Conservation (phyloP, 2,888 invertebrate species). For the Lasius platythorax region DNA sequence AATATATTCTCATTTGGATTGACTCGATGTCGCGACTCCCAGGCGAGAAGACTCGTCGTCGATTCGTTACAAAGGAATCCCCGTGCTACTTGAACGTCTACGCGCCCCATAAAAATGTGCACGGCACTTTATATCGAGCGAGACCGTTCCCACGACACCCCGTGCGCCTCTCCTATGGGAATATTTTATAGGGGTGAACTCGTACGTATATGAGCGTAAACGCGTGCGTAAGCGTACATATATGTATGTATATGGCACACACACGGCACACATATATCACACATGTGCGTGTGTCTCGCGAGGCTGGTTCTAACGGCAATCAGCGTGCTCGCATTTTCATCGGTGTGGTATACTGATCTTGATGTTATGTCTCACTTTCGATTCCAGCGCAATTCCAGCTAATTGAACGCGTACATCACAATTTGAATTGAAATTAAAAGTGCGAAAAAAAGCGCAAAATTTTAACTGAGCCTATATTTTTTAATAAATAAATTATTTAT, state of each 20-base stretch:
- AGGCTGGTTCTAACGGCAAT: conserved; percentile 60
- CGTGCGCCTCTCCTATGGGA: conserved; percentile 78
- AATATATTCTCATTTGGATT: conserved; percentile 46
- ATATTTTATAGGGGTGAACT: conserved; percentile 77
- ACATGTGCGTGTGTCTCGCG: conserved; percentile 9
- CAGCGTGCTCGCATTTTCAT: conserved; percentile 46
- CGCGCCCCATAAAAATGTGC: conserved; percentile 76
- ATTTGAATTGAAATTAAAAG: neutral
- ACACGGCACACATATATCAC: neutral
- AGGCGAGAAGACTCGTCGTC: conserved; percentile 52
- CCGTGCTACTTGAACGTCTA: conserved; percentile 68
- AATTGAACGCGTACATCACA: neutral
- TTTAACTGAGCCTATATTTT: neutral
- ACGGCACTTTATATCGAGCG: conserved; percentile 79
- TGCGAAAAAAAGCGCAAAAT: neutral
- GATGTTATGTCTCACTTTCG: neutral
- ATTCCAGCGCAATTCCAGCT: neutral
- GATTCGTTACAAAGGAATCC: conserved; percentile 73
- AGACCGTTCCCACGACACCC: conserved; percentile 82
- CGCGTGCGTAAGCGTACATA: conserved; percentile 27
- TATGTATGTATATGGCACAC: neutral
- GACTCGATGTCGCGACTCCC: conserved; percentile 44
- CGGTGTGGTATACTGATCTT: neutral
- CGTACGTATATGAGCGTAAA: conserved; percentile 57
- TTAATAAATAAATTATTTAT: neutral